Evolutionary conservation across 2,888 invertebrate species (phyloP).

Genomic region (Octonoba sinensis): DNA sequence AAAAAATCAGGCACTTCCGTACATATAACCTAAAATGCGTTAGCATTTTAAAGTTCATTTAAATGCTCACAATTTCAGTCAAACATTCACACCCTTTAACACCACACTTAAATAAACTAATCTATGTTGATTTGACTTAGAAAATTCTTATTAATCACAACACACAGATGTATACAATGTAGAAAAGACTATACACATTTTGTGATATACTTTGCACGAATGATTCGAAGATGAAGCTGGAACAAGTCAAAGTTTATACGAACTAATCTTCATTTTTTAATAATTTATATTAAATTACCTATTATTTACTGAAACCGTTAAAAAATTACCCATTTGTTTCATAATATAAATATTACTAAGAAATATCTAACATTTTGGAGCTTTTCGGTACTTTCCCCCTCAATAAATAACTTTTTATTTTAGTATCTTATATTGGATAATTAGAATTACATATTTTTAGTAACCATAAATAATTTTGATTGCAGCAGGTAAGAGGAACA

Average conservation of each 20-base stretch:
- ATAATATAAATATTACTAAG: too few relatives aligned
- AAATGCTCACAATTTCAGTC: conserved; percentile 18
- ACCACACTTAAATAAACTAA: conserved; percentile 57
- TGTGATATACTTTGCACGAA: conserved; percentile 43
- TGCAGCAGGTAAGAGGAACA: too few relatives aligned
- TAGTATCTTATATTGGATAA: too few relatives aligned
- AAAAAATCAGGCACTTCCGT: conserved; percentile 13
- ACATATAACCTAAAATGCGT: conserved; percentile 24
- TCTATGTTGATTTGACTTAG: conserved; percentile 57
- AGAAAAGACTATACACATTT: conserved; percentile 52
- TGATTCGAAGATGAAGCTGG: conserved; percentile 10
- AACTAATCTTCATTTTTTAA: background rate
- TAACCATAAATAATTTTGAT: too few relatives aligned
- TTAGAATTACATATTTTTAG: too few relatives aligned
- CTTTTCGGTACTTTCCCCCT: too few relatives aligned
- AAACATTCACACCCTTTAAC: conserved; percentile 17
- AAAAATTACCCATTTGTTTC: too few relatives aligned
- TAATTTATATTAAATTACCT: too few relatives aligned
- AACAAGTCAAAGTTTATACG: conserved; percentile 6
- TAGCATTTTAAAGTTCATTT: conserved; percentile 20
- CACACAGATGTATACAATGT: conserved; percentile 50
- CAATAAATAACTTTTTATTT: too few relatives aligned
- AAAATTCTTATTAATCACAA: conserved; percentile 59
- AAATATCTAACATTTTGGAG: too few relatives aligned
- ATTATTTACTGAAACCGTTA: too few relatives aligned